These are phyloP conservation scores for Trachymyrmex septentrionalis DNA, from an alignment of 1,140 invertebrate species.

Conservation along the genomic window DNA sequence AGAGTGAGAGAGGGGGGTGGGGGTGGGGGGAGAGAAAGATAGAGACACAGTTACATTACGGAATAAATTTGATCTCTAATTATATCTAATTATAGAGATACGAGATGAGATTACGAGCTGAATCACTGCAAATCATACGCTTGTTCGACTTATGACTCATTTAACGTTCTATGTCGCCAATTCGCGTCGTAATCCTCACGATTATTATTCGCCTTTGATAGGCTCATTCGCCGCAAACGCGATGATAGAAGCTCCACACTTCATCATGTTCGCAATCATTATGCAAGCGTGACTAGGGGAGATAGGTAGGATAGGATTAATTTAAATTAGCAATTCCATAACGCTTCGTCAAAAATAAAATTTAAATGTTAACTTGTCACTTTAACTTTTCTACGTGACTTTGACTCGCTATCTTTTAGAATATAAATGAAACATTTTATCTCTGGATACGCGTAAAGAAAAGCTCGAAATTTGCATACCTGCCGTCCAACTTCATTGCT, in stretches of 20 bases:
- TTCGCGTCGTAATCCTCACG: background rate
- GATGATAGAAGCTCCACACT: background rate
- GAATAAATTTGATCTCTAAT: slow-evolving; percentile 47
- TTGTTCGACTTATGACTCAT: slow-evolving; percentile 2
- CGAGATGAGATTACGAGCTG: slow-evolving; percentile 34
- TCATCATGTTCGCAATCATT: background rate
- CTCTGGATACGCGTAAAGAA: background rate
- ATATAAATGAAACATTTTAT: slow-evolving; percentile 19
- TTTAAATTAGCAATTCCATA: slow-evolving; percentile 5
- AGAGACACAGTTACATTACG: background rate
- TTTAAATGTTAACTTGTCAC: slow-evolving; percentile 3
- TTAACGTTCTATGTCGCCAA: background rate
- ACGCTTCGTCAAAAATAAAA: background rate
- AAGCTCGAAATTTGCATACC: slow-evolving; percentile 15
- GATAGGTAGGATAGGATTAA: background rate
- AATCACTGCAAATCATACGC: slow-evolving; percentile 12
- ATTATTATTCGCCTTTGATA: slow-evolving; percentile 29
- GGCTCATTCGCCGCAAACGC: slow-evolving; percentile 1
- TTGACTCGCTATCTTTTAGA: background rate
- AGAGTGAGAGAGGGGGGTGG: background rate
- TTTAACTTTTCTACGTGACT: background rate
- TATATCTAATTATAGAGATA: slow-evolving; percentile 57
- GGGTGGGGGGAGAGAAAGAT: too few relatives aligned
- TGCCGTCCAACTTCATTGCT: background rate
- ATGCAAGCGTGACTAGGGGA: background rate